Base-by-base conservation (phyloP, 2,113 vertebrate genomes). In the Bufo bufo region DNA sequence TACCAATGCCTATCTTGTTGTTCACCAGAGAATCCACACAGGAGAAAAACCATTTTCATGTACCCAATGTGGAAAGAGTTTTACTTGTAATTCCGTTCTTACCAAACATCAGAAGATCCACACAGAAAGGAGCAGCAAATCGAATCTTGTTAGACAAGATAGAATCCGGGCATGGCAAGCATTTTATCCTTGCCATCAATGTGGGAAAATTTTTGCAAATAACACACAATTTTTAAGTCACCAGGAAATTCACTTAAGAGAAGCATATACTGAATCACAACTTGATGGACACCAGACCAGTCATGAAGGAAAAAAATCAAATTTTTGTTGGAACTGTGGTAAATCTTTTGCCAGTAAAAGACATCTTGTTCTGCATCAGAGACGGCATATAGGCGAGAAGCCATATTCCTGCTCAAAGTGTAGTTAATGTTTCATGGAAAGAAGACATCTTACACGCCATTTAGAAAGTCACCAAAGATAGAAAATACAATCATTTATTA, bases 1-100 rank as follows among this genome's bases (percentile, higher is more conserved):
- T 52, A 92, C 93, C 16, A 93, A 92, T 10, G 93, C 91, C 49
- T 92, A 93, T 85, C 90, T 93, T 74, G 88, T 90, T 58, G 92
- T 91, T 56, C 94, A 94, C 91, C 90, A 91, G 78, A 92, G 92
- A 63, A 88, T 92, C 0, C 33, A 33, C 33, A 33, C 33, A 33
- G 33, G 33, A 33, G 33, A 33, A 33, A 33, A 33, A 33, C 33
- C 33, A 33, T 33, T 33, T 33, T 33, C 33, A 33, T 33, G 33
- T 33, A 33, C 33, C 33, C 33, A 69, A 52, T 83, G 82, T 43
- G 81, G 81, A 14, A 82, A 65, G 33, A 49, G 81, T 65, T 75
- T 75, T 77, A 49, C 49, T 45, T 71, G 66, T 43, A 72, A 45
- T 45, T 72, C 69, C 1, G 66, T 72, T 16, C 69, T 72, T 45